phyloP scores from a whole-genome alignment of 2,113 vertebrate genomes.

The Scalopus aquaticus region DNA sequence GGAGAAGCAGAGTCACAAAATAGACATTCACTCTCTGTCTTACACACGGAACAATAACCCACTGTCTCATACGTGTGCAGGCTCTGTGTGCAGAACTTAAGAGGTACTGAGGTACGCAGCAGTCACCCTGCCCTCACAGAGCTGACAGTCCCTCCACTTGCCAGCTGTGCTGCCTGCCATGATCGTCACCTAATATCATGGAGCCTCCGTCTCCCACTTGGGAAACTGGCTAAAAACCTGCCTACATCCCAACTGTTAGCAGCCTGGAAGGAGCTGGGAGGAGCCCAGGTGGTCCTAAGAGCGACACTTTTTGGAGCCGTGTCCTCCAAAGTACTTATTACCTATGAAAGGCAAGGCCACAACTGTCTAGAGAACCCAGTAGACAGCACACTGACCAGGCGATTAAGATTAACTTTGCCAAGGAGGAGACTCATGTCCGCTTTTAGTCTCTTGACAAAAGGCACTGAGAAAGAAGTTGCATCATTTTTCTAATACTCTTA shows the following conservation, averaged over 20 bases:
- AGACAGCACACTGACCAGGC: background rate
- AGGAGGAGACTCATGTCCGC: background rate
- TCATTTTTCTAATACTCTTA: background rate
- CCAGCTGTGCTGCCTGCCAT: background rate
- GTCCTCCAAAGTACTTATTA: background rate
- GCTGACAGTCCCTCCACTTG: background rate
- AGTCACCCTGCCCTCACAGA: rapidly evolving
- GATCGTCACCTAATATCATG: background rate
- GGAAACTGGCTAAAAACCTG: background rate
- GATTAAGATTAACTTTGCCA: rapidly evolving
- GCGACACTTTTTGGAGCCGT: background rate
- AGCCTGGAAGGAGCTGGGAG: background rate
- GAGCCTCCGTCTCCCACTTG: background rate
- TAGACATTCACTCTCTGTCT: background rate
- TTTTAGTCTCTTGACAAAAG: background rate
- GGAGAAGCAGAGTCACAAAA: background rate
- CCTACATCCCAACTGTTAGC: background rate
- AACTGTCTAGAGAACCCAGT: background rate
- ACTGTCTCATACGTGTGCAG: rapidly evolving
- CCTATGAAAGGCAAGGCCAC: background rate
- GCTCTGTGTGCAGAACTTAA: rapidly evolving
- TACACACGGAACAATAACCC: rapidly evolving
- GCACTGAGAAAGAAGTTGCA: background rate
- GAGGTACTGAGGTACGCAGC: background rate
- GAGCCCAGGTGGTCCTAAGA: rapidly evolving